Conservation (phyloP, 2,888 invertebrate genomes). For the Halocaridina rubra region DNA sequence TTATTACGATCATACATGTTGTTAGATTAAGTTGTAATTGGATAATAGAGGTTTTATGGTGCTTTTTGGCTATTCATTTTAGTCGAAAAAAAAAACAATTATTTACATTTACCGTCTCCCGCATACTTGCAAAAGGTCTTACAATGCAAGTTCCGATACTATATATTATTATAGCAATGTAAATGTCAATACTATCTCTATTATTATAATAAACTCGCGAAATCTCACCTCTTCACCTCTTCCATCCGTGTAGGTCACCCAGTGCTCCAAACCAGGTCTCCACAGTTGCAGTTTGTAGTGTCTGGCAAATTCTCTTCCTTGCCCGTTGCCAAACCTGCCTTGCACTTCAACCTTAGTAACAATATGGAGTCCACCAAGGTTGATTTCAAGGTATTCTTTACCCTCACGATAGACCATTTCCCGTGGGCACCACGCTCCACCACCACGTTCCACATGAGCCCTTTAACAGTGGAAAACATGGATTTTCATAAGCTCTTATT, state of each 20-base stretch:
- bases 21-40: no score
- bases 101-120: no score
- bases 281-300: slow-evolving; percentile 86
- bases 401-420: slow-evolving; percentile 73
- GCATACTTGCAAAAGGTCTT: no score
- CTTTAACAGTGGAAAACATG: slow-evolving; percentile 70
- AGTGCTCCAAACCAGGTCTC: slow-evolving; percentile 82
- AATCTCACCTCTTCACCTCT: slow-evolving; percentile 49
- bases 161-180: no score
- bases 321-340: slow-evolving; percentile 92
- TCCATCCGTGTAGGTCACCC: slow-evolving; percentile 79
- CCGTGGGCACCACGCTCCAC: slow-evolving; percentile 96
- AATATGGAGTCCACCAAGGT: slow-evolving; percentile 82
- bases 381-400: slow-evolving; percentile 75
- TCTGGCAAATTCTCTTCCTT: slow-evolving; percentile 88
- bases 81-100: no score
- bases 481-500: not conserved
- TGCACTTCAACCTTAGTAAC: slow-evolving; percentile 72
- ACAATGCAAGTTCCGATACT: no score
- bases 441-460: slow-evolving; percentile 82
- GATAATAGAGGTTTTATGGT: no score
- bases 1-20: no score
- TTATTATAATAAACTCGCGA: no score
- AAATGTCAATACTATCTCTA: no score
- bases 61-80: no score